Evolutionary conservation across 2,888 invertebrate species (phyloP), one percentile per base, ranked within the genome.

Genomic region (Sarcophaga rosellei): DNA sequence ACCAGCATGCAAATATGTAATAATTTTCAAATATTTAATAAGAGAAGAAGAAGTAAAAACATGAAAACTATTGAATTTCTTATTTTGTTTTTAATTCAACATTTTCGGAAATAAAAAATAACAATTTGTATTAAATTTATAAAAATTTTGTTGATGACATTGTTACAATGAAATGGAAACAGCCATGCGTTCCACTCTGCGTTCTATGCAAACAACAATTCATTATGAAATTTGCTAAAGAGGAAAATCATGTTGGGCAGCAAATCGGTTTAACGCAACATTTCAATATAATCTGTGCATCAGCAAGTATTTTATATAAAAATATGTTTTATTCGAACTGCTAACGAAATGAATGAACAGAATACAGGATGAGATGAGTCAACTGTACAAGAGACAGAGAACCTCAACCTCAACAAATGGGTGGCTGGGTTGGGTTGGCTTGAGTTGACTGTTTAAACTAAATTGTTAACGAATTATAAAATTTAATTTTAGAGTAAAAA

Each of bases 381-480:
- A 57, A 57, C 15, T 17, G n/a, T 45, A 45, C 3, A 57, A 45
- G n/a, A 62, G 63, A 57, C 25, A 21, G 21, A 77, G 68, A 73
- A n/a, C n/a, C n/a, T n/a, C n/a, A 78, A 74, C 78, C 83, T 69
- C 63, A 70, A 59, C 69, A 79, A 74, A 47, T 79, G 25, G 65
- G 63, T 78, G 17, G 69, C 10, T 6, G 35, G 35, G 23, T 23
- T 23, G 23, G 4, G 53, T 25, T 4, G 25, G 11, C 69, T 35
- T 8, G 35, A 2, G 35, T 35, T 35, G 35, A 0, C 23, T 25
- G 79, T 78, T 78, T 78, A 63, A 45, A 74, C 65, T 59, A 72
- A 72, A 82, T 74, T 35, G 44, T 74, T 83, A 44, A 74, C 70
- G 75, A 80, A 70, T 80, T 79, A 80, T 72, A 80, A 84, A 80